Base-by-base conservation (phyloP, 2,888 invertebrate species). In the Heliconius hortense region DNA sequence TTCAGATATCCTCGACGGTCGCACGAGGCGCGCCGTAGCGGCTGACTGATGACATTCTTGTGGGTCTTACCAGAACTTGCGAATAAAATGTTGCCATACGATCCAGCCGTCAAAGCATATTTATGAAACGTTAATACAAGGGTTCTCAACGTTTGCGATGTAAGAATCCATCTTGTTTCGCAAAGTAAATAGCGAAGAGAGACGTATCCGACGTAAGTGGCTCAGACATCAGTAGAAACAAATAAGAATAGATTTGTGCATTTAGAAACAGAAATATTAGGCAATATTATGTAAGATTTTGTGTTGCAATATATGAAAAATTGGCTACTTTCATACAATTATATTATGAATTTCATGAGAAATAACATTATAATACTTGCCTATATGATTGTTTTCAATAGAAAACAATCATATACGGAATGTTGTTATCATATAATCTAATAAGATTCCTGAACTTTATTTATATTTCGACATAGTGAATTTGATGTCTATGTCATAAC, bases 11-110 rank as follows among this genome's bases (percentile, higher is more conserved):
- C 13, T 31, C 56, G 56, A 3, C 56, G 56, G 11, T 10, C 5
- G 63, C 21, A 66, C n/a, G 31, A 43, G 43, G n/a, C 35, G n/a
- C 48, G 63, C 62, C 48, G 56, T 39, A 15, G 39, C 48, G 74
- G 63, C 26, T 69, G 74, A 48, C 63, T 63, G 69, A 74, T 69
- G 74, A 74, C 39, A 74, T 74, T 74, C 74, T 56, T 74, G 62
- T 31, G 69, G 74, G 24, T 69, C 24, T 74, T 26, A 26, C 28
- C 31, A 74, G 21, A 53, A 35, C n/a, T 74, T 74, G 31, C 8
- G 53, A 74, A 69, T 69, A 68, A 53, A 69, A 74, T 69, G 63
- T 35, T 48, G 18, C 24, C 62, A 63, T n/a, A 56, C 70, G 35
- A 63, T 70, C 26, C 69, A 69, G 1, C 26, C 43, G 8, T 63